phyloP scores from a whole-genome alignment of 2,888 invertebrate genomes.

The Eremobia ochroleuca region DNA sequence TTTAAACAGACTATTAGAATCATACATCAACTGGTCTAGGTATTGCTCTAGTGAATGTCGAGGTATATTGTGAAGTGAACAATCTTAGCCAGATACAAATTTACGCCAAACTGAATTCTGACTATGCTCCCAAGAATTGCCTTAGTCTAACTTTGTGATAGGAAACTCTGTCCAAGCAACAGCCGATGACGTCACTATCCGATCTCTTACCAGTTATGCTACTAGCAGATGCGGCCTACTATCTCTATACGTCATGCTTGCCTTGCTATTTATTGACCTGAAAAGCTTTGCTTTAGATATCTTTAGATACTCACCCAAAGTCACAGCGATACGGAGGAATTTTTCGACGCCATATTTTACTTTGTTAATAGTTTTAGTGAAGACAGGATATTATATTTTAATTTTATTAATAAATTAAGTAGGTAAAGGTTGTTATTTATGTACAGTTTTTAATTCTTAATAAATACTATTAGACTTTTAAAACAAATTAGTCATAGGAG shows the following conservation, averaged over 20 bases:
- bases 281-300: background rate
- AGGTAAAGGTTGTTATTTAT: no score
- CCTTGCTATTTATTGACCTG: conserved; percentile 21
- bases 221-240: conserved; percentile 20
- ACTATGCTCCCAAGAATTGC: conserved; percentile 35
- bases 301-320: no score
- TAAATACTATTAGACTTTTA: no score
- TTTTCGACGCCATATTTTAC: no score
- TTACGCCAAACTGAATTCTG: conserved; percentile 10
- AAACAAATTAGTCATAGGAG: background rate
- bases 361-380: no score
- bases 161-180: conserved; percentile 39
- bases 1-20: background rate
- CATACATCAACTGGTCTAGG: conserved; percentile 19
- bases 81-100: conserved; percentile 23
- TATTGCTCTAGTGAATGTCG: conserved; percentile 15
- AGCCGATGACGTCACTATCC: conserved; percentile 38
- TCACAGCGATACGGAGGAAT: no score
- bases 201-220: background rate
- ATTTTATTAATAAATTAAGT: no score
- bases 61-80: background rate
- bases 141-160: conserved; percentile 35
- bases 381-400: no score
- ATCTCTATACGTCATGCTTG: background rate
- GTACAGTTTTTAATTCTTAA: no score